Evolutionary conservation across 1,140 invertebrate species (phyloP), one percentile per base, ranked within the genome.

Genomic region (Euwallacea fornicatus): DNA sequence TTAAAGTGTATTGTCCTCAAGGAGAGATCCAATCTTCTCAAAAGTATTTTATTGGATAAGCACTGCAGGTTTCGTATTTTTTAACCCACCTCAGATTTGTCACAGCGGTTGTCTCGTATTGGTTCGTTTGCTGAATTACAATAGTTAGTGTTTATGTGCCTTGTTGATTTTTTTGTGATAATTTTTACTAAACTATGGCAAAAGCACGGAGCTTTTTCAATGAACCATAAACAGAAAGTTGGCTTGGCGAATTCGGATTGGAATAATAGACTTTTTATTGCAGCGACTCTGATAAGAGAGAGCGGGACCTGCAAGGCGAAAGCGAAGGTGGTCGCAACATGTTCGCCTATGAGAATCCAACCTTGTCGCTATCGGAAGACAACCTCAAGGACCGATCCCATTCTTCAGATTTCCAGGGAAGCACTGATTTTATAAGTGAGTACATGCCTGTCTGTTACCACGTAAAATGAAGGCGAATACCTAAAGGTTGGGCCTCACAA

Each of bases 391-490:
- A 8, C 13, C 54, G 64, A 56, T 21, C 56, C 33, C 63, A 43
- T 44, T 15, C 41, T 7, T 42, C 43, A 21, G 69, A 71, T 53
- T 72, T 72, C 16, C 71, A 72, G 43, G 71, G 71, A 41, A 72
- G 71, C 65, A 65, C 60, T 11, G 71, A 72, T 68, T 72, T 72
- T 67, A 72, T 72, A 42, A 50, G 71, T 72, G 62, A 67, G 71
- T 67, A 56, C 54, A 15, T 33, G 21, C 21, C 21, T 33, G 21
- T 33, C 21, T 33, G 6, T 50, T 50, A 13, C 6, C 1, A 50
- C 1, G 1, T 11, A 50, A 50, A 6, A 50, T 50, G 47, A 11
- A 2, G 47, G 10, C 47, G 13, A 10, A 50, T 50, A 50, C 10
- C 10, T 1, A 50, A 50, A 50, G 6, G 6, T 50, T 50, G 47